These are phyloP conservation scores for Chelonus insularis DNA, from an alignment of 1,140 invertebrate genomes.

Conservation along the genomic window DNA sequence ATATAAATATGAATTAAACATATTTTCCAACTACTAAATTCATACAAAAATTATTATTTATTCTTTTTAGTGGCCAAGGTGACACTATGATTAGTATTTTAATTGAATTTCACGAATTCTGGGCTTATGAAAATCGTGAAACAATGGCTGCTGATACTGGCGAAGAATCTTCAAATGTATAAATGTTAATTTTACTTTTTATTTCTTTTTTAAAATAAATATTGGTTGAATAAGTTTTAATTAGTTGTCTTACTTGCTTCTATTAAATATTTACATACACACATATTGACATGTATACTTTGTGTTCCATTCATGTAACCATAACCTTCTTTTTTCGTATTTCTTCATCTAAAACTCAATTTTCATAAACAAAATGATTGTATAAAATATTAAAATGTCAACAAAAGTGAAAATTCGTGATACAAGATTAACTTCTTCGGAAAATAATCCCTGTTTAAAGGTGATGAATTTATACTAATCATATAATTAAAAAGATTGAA, in stretches of 20 bases:
- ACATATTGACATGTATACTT: too few relatives aligned
- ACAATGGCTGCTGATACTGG: conserved; percentile 67
- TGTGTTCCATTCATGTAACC: too few relatives aligned
- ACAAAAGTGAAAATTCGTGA: conserved; percentile 7
- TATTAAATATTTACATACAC: too few relatives aligned
- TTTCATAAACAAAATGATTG: too few relatives aligned
- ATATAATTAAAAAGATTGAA: too few relatives aligned
- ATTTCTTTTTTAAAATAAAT: conserved; percentile 17
- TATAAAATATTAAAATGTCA: conserved; percentile 4
- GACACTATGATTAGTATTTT: conserved; percentile 93
- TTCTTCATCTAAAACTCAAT: too few relatives aligned
- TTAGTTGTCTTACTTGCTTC: too few relatives aligned
- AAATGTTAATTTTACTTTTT: conserved; percentile 24
- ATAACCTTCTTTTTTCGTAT: too few relatives aligned
- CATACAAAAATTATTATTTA: conserved; percentile 11
- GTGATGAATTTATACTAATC: conserved; percentile 20
- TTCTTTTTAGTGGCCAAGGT: conserved; percentile 77
- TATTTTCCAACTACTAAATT: background rate
- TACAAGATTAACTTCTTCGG: background rate
- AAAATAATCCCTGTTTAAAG: conserved; percentile 34
- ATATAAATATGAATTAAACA: conserved; percentile 3
- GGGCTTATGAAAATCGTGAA: conserved; percentile 93
- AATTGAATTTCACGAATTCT: conserved; percentile 95
- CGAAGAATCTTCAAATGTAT: conserved; percentile 57
- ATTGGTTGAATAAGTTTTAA: too few relatives aligned